Evolutionary conservation across 1,140 invertebrate species (phyloP), one percentile per base, ranked within the genome.

Genomic region (Pemphigus obesinymphae): DNA sequence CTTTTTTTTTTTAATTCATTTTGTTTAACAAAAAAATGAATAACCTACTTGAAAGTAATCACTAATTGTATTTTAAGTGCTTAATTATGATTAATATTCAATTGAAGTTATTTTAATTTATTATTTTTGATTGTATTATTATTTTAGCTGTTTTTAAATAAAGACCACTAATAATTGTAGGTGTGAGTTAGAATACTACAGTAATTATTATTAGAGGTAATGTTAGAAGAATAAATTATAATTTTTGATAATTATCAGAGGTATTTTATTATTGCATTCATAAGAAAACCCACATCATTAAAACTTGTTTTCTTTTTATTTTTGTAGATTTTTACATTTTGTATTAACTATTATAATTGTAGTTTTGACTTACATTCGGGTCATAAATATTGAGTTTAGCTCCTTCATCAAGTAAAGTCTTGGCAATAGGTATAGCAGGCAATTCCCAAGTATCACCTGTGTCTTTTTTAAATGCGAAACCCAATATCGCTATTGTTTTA

Each of bases 401-500:
- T 34, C 97, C 96, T 90, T 99, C 98, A 83, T 99, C 97, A 3
- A 99, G 87, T 29, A 99, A 88, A 53, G 96, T 95, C 85, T 95
- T 94, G 34, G 93, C 93, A 0, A 99, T 93, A 85, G 96, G 92
- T 84, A 99, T 99, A 1, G 97, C 96, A 0, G 98, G 94, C 58
- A 96, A 98, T 88, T 99, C 98, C 82, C 98, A 90, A 0, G 97
- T 99, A 86, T 99, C 98, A 7, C 95, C 97, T 0, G 98, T 99
- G 87, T 99, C 96, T 87, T 99, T 99, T 88, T 99, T 99, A 87
- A 99, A 99, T 2, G 98, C 96, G 88, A 99, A 99, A 10, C 98
- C 98, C 66, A 99, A 91, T 63, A 99, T 92, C 0, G 97, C 93
- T 82, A 99, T 96, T 17, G 93, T 91, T 86, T 99, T 99, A 84